Percentiles rank a stretch among this genome's conserved stretches.
Conservation (phyloP, 2,113 vertebrate genomes). For the Hippocampus barbouri region DNA sequence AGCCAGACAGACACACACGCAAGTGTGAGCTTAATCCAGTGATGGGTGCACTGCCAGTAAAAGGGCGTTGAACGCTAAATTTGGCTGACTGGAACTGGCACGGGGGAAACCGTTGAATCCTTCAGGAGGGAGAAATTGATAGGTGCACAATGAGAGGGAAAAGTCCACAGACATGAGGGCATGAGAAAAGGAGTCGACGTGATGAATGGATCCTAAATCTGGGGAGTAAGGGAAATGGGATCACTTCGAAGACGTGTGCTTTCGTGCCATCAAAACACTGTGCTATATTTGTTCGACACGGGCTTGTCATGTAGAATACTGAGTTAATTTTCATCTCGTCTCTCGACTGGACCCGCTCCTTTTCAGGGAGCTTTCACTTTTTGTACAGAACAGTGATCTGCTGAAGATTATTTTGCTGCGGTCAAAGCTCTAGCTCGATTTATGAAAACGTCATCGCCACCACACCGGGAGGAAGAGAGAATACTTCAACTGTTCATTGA, state of each 20-base stretch:
- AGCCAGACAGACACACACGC: conserved; percentile 4
- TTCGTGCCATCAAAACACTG: conserved; percentile 34
- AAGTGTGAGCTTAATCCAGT: conserved; percentile 56
- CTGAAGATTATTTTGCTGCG: conserved; percentile 65
- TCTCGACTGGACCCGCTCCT: conserved; percentile 49
- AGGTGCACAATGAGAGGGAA: conserved; percentile 58
- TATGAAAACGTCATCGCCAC: conserved; percentile 60
- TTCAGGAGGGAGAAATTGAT: conserved; percentile 66
- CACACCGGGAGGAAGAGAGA: conserved; percentile 65
- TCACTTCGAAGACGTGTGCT: conserved; percentile 34
- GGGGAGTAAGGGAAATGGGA: conserved; percentile 32
- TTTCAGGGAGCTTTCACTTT: conserved; percentile 63
- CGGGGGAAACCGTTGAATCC: conserved; percentile 64
- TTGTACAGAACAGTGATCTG: conserved; percentile 62
- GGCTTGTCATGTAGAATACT: conserved; percentile 61
- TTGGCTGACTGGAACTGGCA: conserved; percentile 71
- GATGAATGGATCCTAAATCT: conserved; percentile 41
- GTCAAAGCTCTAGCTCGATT: conserved; percentile 48
- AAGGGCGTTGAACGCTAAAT: conserved; percentile 68
- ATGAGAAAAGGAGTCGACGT: conserved; percentile 23
- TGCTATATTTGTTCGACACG: conserved; percentile 65
- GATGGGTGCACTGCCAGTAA: conserved; percentile 72
- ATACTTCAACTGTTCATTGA: conserved; percentile 9
- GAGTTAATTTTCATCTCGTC: conserved; percentile 47
- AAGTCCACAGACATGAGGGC: conserved; percentile 54